Evolutionary conservation across 2,888 invertebrate genomes (phyloP), one percentile per base, ranked within the genome.

Genomic region (Himalopsyche anomala): DNA sequence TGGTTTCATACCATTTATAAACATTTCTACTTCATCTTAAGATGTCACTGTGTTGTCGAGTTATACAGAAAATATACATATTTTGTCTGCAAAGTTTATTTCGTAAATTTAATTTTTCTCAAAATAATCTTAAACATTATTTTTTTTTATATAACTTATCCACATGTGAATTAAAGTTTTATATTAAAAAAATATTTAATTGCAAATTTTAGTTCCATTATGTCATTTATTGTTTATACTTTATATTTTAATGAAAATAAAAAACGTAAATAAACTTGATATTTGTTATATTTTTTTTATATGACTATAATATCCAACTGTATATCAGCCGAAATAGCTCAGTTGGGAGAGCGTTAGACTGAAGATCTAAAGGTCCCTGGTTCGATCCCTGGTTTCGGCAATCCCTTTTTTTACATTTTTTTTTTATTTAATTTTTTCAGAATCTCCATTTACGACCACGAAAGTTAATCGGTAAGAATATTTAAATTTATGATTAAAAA

Each of bases 341-440:
- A 94, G 94, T 94, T 92, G 94, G 94, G 94, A 94, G 94, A 94
- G 94, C 92, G 95, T 95, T 93, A 93, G 94, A 94, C 94, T 94
- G 94, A 94, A 94, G 94, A 94, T 94, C 94, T 94, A 94, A 94
- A 94, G 94, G 94, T 95, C 94, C 94, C 94, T 94, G 94, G 94
- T 94, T 95, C 94, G 94, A 94, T 94, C 94, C 94, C 94, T 91
- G 94, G 94, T 94, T 95, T 94, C 94, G 94, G 94, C 94, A 95
- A 36, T 82, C 45, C 55, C 56, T 87, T 84, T 82, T n/a, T 80
- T 28, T 42, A 28, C 28, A 19, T 81, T 80, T 56, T 80, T 85
- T 81, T 28, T 28, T 17, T 84, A n/a, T 45, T 45, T 45, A 55
- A 17, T 81, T 81, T 81, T 81, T 81, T 42, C 81, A 81, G 81